These are phyloP conservation scores for Saccostrea glomerata DNA, from an alignment of 1,140 invertebrate genomes.

Conservation along the genomic window DNA sequence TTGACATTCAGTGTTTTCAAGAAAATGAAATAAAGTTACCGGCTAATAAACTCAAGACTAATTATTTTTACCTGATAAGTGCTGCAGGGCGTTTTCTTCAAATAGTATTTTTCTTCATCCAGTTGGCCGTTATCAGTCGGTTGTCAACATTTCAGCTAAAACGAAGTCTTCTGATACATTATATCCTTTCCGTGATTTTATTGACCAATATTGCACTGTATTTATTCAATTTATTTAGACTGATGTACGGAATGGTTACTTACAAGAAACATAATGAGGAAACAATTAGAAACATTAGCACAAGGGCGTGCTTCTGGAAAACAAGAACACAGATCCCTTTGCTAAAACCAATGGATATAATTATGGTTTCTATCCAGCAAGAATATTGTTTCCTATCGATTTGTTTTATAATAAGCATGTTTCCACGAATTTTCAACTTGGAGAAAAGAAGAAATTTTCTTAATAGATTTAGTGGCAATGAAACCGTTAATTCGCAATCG, in stretches of 20 bases:
- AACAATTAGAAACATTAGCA: not conserved
- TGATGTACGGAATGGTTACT: not conserved
- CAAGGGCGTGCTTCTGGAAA: not conserved
- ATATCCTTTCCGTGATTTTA: not conserved
- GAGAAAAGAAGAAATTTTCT: not conserved
- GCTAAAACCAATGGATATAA: not conserved
- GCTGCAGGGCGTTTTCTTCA: not conserved
- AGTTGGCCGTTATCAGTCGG: not conserved
- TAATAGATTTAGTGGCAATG: not conserved
- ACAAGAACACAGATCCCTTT: not conserved
- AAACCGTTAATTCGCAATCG: not conserved
- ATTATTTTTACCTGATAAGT: not conserved
- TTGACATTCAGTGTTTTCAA: not conserved
- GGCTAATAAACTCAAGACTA: not conserved
- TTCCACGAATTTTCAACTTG: not conserved
- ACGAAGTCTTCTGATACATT: not conserved
- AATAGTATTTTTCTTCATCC: not conserved
- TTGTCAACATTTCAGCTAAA: not conserved
- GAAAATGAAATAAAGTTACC: not conserved
- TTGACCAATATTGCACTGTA: not conserved
- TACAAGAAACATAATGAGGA: not conserved
- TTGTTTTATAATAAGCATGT: not conserved
- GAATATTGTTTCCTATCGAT: not conserved
- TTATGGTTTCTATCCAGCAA: not conserved
- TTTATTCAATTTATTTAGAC: not conserved